Conservation (phyloP, 2,888 invertebrate species). For the Lochmaea capreae region DNA sequence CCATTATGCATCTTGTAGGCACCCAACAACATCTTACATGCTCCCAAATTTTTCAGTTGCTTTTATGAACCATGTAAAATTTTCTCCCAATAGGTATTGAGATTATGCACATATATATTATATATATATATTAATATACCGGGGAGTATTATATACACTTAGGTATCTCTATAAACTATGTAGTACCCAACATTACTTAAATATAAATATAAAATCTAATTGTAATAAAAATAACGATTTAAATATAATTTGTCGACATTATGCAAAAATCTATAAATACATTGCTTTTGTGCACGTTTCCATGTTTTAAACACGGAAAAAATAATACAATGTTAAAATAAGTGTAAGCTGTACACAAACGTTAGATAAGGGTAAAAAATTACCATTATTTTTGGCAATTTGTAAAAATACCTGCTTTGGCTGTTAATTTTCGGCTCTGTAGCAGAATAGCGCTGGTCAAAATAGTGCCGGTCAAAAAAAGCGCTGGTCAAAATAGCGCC, state of each 20-base stretch:
- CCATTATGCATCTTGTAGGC: not conserved
- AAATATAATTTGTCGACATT: not conserved
- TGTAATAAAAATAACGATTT: conserved; percentile 10
- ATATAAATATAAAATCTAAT: conserved; percentile 18
- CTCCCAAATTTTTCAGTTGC: too few species aligned
- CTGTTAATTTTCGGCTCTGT: too few species aligned
- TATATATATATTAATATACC: not conserved
- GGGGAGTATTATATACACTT: conserved; percentile 8
- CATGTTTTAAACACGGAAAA: not conserved
- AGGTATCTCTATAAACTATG: conserved; percentile 13
- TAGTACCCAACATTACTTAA: conserved; percentile 18
- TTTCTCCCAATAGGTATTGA: not conserved
- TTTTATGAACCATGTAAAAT: not conserved
- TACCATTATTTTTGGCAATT: not conserved
- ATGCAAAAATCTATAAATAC: conserved; percentile 13
- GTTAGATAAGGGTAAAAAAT: not conserved
- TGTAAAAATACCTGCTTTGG: too few species aligned
- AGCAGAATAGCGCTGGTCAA: too few species aligned
- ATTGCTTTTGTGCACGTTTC: conserved; percentile 5
- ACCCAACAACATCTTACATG: too few species aligned
- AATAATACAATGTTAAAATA: not conserved
- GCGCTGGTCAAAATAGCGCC: too few species aligned
- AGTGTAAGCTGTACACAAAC: not conserved
- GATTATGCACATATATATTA: not conserved
- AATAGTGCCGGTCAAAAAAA: too few species aligned